Evolutionary conservation across 92 coral and sea anemone species (phyloP).

Genomic region (Parazoanthus atlanticus): DNA sequence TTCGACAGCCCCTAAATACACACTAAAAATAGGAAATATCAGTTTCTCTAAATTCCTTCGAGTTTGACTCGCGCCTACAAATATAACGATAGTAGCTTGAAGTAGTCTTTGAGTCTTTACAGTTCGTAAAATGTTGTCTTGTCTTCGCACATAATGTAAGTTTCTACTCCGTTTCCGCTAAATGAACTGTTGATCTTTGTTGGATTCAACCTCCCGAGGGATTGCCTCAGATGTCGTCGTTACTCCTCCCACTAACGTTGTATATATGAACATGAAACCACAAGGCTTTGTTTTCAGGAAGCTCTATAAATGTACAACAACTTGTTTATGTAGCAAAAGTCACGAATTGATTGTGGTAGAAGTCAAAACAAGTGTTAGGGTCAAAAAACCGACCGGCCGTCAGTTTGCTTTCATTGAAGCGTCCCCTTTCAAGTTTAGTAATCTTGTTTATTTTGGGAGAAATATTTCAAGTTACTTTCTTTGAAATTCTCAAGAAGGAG

Average conservation of each 20-base stretch:
- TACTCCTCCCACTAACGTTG: neutral
- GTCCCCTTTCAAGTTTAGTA: neutral
- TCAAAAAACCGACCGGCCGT: neutral
- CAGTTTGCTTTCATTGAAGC: neutral
- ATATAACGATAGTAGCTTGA: neutral
- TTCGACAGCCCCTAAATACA: no score
- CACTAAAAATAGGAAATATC: no score
- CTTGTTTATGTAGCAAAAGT: neutral
- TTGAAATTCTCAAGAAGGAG: neutral
- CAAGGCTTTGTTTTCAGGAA: neutral
- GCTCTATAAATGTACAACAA: neutral
- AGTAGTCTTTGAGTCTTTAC: neutral
- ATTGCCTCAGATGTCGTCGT: neutral
- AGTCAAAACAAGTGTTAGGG: neutral
- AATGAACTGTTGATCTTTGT: neutral
- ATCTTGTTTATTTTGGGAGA: neutral
- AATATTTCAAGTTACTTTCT: neutral
- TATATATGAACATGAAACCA: neutral
- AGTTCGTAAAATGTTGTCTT: neutral
- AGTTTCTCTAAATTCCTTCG: no score
- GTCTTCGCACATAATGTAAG: neutral
- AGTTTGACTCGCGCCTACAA: no score
- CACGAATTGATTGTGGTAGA: conserved; percentile 2
- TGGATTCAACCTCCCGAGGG: conserved; percentile 10
- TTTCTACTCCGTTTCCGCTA: neutral